Evolutionary conservation across 2,797 vertebrate species (phyloP), one percentile per base, ranked within the genome.

Genomic region (Sebastes minor): DNA sequence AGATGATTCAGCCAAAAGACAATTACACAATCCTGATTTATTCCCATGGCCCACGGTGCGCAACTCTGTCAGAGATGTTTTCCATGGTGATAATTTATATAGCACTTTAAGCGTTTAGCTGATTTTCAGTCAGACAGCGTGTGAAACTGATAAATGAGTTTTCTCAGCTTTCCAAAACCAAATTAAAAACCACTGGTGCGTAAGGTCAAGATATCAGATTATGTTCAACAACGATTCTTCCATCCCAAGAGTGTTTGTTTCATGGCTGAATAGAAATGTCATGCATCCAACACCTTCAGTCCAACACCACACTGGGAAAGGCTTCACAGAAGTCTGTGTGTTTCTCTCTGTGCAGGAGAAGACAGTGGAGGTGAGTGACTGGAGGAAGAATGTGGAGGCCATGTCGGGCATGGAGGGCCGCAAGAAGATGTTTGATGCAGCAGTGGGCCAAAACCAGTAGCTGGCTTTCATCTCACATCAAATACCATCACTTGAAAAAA

Each of bases 331-430:
- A 27, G 5, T 25, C 14, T 22, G 11, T 38, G 38, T 32, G 59
- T 27, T 33, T 25, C 4, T 12, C 2, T 38, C 6, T 55, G 22
- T 32, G 13, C 86, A 99, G 98, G 98, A 99, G 68, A 97, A 98
- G 52, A 98, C 98, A 0, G 98, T 95, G 84, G 98, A 99, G 91
- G 97, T 99, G 85, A 97, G 97, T 0, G 98, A 99, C 90, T 99
- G 98, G 98, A 97, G 98, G 91, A 99, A 99, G 95, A 99, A 99
- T 0, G 98, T 99, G 88, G 98, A 99, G 64, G 98, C 98, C 92
- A 99, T 99, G 98, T 99, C 98, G 0, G 98, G 98, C 35, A 99
- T 99, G 98, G 98, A 99, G 85, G 98, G 98, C 8, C 94, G 98
- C 53, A 99, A 98, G 95, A 99, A 99, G 94, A 99, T 99, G 98